Percentiles rank a stretch among this genome's conserved stretches.
Conservation (phyloP, 2,888 invertebrate genomes). For the Tromatobia lineatoria region DNA sequence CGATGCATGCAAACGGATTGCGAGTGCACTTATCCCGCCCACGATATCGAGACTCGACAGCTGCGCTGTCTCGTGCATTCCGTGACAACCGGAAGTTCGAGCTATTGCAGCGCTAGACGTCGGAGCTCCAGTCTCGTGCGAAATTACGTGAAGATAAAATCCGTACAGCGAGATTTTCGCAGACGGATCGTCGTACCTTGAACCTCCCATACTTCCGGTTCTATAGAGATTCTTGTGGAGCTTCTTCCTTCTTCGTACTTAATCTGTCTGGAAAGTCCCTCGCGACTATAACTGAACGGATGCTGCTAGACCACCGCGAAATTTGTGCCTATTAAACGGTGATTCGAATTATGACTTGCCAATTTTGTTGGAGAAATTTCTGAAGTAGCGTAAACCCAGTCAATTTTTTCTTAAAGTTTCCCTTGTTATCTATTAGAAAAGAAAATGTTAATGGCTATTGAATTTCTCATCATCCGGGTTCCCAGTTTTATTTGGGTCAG, state of each 20-base stretch:
- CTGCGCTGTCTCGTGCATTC: slow-evolving; percentile 32
- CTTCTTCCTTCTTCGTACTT: neutral
- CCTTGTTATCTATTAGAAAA: neutral
- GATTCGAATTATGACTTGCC: neutral
- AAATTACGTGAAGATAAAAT: slow-evolving; percentile 25
- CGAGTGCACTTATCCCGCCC: slow-evolving; percentile 32
- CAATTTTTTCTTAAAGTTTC: neutral
- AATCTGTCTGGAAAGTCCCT: neutral
- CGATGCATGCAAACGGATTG: slow-evolving; percentile 8
- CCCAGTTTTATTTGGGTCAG: neutral
- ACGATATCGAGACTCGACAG: slow-evolving; percentile 40
- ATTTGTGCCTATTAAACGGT: neutral
- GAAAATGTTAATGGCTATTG: neutral
- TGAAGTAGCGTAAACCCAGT: neutral
- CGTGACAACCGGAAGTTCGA: slow-evolving; percentile 60
- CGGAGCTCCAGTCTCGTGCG: slow-evolving; percentile 3
- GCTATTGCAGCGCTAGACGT: neutral
- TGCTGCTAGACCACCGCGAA: neutral
- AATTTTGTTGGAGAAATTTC: neutral
- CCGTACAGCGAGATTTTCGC: neutral
- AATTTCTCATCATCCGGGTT: neutral
- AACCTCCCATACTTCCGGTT: slow-evolving; percentile 7
- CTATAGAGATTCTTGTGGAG: neutral
- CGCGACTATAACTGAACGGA: neutral
- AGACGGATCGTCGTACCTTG: slow-evolving; percentile 3